Conservation (phyloP, 2,797 vertebrate genomes). For the Mus minutoides region DNA sequence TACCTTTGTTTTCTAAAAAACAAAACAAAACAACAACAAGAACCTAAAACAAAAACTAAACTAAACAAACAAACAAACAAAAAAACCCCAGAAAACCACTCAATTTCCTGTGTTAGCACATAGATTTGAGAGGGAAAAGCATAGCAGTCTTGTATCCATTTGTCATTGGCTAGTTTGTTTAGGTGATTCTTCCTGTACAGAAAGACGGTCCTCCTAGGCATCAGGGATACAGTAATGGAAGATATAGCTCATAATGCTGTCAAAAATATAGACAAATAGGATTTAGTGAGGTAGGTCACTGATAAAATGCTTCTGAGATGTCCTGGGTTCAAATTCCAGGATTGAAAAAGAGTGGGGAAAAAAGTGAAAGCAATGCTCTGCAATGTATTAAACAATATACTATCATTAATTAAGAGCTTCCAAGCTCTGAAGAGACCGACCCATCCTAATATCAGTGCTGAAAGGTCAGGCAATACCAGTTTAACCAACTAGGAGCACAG, state of each 20-base stretch:
- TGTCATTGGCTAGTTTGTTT: background rate
- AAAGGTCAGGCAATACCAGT: background rate
- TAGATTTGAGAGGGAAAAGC: background rate
- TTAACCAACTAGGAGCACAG: background rate
- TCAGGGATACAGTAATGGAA: background rate
- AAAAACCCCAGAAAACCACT: background rate
- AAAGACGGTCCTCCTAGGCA: background rate
- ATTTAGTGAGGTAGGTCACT: too few species aligned
- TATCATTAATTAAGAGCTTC: background rate
- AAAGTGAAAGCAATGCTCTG: background rate
- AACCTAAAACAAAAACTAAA: too few species aligned
- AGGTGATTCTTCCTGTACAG: background rate
- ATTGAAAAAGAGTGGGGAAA: background rate
- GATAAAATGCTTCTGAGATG: background rate
- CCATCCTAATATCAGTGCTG: background rate
- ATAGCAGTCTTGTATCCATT: background rate
- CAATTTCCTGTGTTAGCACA: background rate
- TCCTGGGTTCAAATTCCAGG: background rate
- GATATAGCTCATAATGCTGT: background rate
- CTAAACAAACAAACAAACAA: background rate
- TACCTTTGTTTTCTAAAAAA: background rate
- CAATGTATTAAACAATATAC: background rate
- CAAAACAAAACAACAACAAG: background rate
- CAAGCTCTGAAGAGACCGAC: background rate
- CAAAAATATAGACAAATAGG: background rate